Percentiles rank a stretch among this genome's conserved stretches.
Evolutionary conservation across 2,797 vertebrate genomes (phyloP).

Genomic region (Muraenolepis orangiensis): DNA sequence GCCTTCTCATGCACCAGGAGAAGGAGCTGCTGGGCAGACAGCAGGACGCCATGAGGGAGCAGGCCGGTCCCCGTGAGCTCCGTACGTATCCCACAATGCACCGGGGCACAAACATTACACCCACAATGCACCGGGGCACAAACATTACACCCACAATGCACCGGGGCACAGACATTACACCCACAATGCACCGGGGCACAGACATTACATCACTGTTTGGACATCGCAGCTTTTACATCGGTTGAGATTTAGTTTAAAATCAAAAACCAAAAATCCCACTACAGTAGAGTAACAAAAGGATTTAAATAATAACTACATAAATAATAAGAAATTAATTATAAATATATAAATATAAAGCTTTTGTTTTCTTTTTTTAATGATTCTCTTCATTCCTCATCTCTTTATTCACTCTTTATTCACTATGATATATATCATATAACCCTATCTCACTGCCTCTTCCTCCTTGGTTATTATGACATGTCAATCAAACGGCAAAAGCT

Average conservation of each 20-base stretch:
- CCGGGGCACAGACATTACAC: background rate
- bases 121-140: background rate
- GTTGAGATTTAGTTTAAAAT: background rate
- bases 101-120: background rate
- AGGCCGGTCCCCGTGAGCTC: constrained; percentile 82
- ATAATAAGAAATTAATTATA: background rate
- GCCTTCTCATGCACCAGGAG: constrained; percentile 83
- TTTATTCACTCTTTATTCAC: no score
- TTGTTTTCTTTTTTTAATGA: no score
- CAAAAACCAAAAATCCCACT: no score
- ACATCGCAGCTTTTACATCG: background rate
- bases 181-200: background rate
- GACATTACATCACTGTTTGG: background rate
- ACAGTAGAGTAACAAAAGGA: background rate
- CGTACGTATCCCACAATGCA: constrained; percentile 78
- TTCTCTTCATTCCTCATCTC: no score
- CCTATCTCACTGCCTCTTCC: no score
- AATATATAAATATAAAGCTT: no score
- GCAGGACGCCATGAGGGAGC: constrained; percentile 86
- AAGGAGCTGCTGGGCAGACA: constrained; percentile 86
- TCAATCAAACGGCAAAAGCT: no score
- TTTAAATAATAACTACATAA: no score
- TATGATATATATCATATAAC: no score
- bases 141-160: background rate
- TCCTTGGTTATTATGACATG: no score